Percentiles rank a stretch among this genome's conserved stretches.
phyloP scores from a whole-genome alignment of 2,797 vertebrate genomes.

The Cynopterus sphinx region DNA sequence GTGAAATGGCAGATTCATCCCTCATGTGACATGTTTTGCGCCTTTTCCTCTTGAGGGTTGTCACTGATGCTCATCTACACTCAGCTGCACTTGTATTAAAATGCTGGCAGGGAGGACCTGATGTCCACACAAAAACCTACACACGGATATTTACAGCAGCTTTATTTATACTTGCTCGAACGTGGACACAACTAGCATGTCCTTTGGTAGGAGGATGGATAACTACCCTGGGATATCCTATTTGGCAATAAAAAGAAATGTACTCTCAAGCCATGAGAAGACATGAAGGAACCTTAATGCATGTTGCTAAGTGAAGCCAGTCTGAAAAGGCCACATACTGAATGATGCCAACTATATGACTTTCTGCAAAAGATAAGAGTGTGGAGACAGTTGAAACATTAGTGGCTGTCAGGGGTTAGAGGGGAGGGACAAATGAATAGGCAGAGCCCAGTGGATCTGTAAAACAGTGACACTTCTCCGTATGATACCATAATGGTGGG shows the following conservation, averaged over 20 bases:
- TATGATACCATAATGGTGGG: too few relatives aligned
- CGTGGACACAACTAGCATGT: background rate
- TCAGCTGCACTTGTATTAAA: background rate
- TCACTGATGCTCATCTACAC: background rate
- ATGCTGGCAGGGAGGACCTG: background rate
- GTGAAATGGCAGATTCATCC: background rate
- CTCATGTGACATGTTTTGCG: background rate
- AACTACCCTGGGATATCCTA: background rate
- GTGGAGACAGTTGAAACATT: background rate
- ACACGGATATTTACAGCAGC: background rate
- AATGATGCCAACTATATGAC: background rate
- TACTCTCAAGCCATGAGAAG: background rate
- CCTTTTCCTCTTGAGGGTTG: background rate
- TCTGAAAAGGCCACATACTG: background rate
- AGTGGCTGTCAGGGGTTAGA: background rate
- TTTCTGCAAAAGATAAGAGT: background rate
- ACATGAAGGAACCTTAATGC: background rate
- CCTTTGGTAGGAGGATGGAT: background rate
- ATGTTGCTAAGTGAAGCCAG: background rate
- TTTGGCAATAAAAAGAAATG: background rate
- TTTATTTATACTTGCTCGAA: background rate
- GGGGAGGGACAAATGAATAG: background rate
- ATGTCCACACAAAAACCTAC: background rate
- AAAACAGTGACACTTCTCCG: background rate
- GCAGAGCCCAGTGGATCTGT: background rate